phyloP scores from a whole-genome alignment of 1,140 invertebrate genomes.

The Coelopa frigida region DNA sequence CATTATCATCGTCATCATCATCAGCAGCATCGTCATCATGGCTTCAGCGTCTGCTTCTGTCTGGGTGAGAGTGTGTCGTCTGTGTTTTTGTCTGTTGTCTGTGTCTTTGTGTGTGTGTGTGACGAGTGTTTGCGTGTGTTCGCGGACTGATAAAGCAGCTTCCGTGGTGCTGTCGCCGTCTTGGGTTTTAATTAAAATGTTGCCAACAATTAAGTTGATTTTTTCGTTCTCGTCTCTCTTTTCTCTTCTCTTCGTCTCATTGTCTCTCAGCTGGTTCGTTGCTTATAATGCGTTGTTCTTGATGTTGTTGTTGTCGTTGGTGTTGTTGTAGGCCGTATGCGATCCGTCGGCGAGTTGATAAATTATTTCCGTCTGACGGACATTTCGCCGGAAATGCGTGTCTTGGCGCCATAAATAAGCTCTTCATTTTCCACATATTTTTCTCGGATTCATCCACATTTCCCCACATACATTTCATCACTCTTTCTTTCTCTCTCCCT shows the following conservation, averaged over 20 bases:
- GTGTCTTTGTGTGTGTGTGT: too few species aligned
- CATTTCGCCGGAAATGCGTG: slow-evolving; percentile 11
- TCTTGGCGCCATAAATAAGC: slow-evolving; percentile 23
- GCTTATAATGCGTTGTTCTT: background rate
- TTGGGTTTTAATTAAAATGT: slow-evolving; percentile 10
- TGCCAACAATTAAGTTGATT: slow-evolving; percentile 7
- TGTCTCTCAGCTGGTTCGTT: background rate
- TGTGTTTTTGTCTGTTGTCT: too few species aligned
- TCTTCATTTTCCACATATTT: background rate
- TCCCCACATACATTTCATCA: too few species aligned
- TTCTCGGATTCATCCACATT: too few species aligned
- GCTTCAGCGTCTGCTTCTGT: too few species aligned
- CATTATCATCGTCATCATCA: too few species aligned
- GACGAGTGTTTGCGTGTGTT: too few species aligned
- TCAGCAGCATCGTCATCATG: too few species aligned
- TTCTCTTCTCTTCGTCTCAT: background rate
- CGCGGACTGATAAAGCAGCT: too few species aligned
- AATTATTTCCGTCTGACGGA: slow-evolving; percentile 37
- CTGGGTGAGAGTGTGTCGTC: too few species aligned
- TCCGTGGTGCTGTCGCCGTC: background rate
- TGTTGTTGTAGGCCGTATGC: slow-evolving; percentile 17
- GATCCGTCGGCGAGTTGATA: slow-evolving; percentile 26
- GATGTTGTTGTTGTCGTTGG: slow-evolving; percentile 15
- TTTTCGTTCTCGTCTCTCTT: background rate
- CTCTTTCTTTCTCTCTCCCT: too few species aligned